A percentile compares a stretch with the other conserved stretches of the same genome.
Evolutionary conservation across 2,888 invertebrate genomes (phyloP).

Genomic region (Drosophila neutralis): DNA sequence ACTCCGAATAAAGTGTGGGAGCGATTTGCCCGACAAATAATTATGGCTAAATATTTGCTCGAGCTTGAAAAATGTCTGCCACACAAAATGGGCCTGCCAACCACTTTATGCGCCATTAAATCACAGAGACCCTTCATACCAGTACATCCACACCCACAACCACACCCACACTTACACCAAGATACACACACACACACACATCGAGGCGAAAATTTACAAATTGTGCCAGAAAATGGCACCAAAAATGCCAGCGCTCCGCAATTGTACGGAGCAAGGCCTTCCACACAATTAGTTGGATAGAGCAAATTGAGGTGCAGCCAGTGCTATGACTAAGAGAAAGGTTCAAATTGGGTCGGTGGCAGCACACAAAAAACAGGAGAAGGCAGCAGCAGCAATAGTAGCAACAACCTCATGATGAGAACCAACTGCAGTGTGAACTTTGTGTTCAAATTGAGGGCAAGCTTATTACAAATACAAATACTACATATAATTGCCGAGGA

Average conservation of each 20-base stretch:
- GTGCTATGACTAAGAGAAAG: constrained; percentile 41
- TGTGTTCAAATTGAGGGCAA: constrained; percentile 34
- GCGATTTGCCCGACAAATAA: constrained; percentile 43
- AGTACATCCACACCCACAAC: constrained; percentile 23
- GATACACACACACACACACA: constrained; percentile 19
- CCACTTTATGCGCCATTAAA: constrained; percentile 67
- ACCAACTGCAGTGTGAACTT: constrained; percentile 23
- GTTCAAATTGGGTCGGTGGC: constrained; percentile 67
- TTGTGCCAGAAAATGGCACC: constrained; percentile 55
- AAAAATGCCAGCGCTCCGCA: constrained; percentile 42
- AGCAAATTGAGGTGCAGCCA: constrained; percentile 71
- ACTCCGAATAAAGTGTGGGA: constrained; percentile 8
- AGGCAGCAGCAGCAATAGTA: constrained; percentile 1
- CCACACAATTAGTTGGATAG: constrained; percentile 77
- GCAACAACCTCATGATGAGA: constrained; percentile 30
- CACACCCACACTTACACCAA: constrained; percentile 18
- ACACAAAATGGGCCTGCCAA: constrained; percentile 48
- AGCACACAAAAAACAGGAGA: constrained; percentile 31
- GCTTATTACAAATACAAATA: constrained; percentile 28
- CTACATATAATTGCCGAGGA: not conserved
- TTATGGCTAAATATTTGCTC: constrained; percentile 58
- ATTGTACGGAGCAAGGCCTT: constrained; percentile 50
- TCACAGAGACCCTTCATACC: constrained; percentile 46
- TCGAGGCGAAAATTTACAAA: constrained; percentile 51
- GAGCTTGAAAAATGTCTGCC: constrained; percentile 23